A percentile compares a stretch with the other conserved stretches of the same genome.
Evolutionary conservation across 2,113 vertebrate genomes (phyloP).

Genomic region (Aplodontia rufa): DNA sequence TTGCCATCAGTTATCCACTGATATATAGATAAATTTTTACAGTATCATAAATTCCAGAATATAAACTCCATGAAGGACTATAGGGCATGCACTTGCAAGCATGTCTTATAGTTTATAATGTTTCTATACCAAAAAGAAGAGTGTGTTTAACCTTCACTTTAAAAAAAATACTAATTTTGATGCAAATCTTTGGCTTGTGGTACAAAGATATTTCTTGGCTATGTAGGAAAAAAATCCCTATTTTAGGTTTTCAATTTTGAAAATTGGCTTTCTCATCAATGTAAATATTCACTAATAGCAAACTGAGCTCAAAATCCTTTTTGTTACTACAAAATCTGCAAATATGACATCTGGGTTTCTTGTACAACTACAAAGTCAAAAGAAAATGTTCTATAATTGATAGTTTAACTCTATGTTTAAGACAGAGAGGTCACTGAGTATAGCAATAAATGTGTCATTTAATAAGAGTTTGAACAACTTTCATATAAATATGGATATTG

Average conservation of each 20-base stretch:
- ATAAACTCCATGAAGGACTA: slow-evolving; percentile 52
- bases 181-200: slow-evolving; percentile 59
- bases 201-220: not conserved
- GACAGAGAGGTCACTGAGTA: slow-evolving; percentile 61
- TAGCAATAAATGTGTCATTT: slow-evolving; percentile 64
- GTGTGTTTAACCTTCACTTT: slow-evolving; percentile 47
- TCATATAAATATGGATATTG: slow-evolving; percentile 66
- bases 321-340: slow-evolving; percentile 56
- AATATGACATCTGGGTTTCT: slow-evolving; percentile 59
- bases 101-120: not conserved
- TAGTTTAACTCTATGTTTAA: slow-evolving; percentile 71
- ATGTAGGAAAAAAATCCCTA: not conserved
- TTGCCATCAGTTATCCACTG: slow-evolving; percentile 20
- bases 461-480: slow-evolving; percentile 61
- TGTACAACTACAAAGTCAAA: slow-evolving; percentile 72
- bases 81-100: not conserved
- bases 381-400: slow-evolving; percentile 70
- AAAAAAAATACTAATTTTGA: slow-evolving; percentile 66
- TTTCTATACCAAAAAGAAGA: not conserved
- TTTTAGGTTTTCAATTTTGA: slow-evolving; percentile 46
- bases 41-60: slow-evolving; percentile 52
- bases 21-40: slow-evolving; percentile 53
- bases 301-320: not conserved
- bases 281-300: slow-evolving; percentile 41
- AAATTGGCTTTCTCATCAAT: slow-evolving; percentile 8